phyloP scores from a whole-genome alignment of 2,888 invertebrate species.

The Steinernema carpocapsae region DNA sequence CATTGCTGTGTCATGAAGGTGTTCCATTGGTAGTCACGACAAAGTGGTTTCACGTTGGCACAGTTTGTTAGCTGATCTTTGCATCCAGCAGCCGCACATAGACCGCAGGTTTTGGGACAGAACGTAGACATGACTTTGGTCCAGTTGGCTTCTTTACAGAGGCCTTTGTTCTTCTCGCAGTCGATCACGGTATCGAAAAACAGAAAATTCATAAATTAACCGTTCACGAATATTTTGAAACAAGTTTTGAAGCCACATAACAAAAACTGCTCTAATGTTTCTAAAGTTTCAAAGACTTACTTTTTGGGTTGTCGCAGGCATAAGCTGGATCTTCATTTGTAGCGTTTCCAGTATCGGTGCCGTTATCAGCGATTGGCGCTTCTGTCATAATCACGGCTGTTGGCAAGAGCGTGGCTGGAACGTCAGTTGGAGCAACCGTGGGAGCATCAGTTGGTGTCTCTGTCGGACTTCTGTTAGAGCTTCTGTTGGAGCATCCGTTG shows the following conservation, averaged over 20 bases:
- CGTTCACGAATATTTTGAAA: too few species aligned
- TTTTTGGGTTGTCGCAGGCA: background rate
- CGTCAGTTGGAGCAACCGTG: too few species aligned
- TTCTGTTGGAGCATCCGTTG: too few species aligned
- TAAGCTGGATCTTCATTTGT: background rate
- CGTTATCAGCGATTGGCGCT: background rate
- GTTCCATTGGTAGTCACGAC: conserved; percentile 33
- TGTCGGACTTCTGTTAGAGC: background rate
- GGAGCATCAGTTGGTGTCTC: too few species aligned
- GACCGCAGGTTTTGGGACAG: conserved; percentile 21
- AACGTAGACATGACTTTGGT: conserved; percentile 38
- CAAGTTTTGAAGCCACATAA: background rate
- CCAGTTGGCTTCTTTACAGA: conserved; percentile 40
- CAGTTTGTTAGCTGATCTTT: background rate
- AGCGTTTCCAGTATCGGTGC: background rate
- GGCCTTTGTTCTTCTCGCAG: conserved; percentile 37
- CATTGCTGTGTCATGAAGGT: conserved; percentile 39
- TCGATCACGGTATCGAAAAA: conserved; percentile 37
- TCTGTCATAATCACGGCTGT: too few species aligned
- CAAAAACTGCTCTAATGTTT: too few species aligned
- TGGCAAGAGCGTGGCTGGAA: background rate
- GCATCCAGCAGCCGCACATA: background rate
- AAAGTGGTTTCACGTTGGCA: background rate
- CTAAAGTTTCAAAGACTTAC: too few species aligned
- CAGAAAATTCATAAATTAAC: background rate